A percentile compares a stretch with the other conserved stretches of the same genome.
These are phyloP conservation scores for Phoenicopterus ruber DNA, from an alignment of 2,113 vertebrate species.

Conservation along the genomic window DNA sequence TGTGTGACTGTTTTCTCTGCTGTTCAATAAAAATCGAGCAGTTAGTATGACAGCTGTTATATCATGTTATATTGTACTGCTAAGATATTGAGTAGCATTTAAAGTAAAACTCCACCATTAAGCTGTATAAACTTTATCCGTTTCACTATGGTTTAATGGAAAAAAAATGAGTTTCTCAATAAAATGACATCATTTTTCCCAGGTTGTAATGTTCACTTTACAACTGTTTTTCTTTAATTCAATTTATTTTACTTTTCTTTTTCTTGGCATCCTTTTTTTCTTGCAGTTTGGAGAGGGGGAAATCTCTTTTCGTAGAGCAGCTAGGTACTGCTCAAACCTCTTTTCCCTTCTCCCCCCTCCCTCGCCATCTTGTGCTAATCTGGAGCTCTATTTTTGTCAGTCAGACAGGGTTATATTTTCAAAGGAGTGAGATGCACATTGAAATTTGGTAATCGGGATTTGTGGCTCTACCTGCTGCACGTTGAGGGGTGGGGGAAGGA, in stretches of 20 bases:
- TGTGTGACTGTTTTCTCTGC: constrained; percentile 45
- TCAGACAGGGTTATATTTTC: background rate
- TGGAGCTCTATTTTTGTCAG: background rate
- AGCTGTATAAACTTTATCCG: constrained; percentile 60
- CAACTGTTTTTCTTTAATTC: constrained; percentile 69
- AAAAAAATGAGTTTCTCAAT: constrained; percentile 59
- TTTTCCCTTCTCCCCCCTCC: background rate
- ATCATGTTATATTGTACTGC: constrained; percentile 36
- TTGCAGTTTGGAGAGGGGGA: background rate
- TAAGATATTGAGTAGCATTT: constrained; percentile 62
- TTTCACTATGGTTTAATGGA: constrained; percentile 64
- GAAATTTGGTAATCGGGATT: background rate
- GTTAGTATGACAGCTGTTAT: constrained; percentile 68
- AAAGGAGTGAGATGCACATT: background rate
- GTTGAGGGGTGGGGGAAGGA: background rate
- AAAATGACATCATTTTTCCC: constrained; percentile 65
- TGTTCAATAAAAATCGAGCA: constrained; percentile 34
- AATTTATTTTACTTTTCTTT: constrained; percentile 63
- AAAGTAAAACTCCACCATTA: constrained; percentile 56
- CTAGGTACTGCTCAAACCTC: background rate
- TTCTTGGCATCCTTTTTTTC: constrained; percentile 42
- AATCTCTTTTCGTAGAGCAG: background rate
- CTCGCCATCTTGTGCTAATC: background rate
- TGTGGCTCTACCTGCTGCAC: constrained; percentile 10
- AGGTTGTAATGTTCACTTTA: constrained; percentile 57